Conservation (phyloP, 2,113 vertebrate species). For the Scolopax mira region DNA sequence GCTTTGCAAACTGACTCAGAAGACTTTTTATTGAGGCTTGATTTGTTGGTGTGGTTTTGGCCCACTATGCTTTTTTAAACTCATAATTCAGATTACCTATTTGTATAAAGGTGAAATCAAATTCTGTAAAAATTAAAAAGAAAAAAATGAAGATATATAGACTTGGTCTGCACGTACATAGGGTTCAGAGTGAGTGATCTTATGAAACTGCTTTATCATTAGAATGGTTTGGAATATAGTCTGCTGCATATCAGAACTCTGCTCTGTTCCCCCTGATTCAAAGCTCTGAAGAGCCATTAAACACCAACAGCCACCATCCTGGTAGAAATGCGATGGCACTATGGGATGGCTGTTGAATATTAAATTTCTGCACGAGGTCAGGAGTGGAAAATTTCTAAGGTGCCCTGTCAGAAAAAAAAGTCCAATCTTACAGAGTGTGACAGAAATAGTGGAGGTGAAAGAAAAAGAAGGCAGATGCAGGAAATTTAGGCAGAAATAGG, state of each 20-base stretch:
- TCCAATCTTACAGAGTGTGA: not conserved
- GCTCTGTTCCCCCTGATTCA: not conserved
- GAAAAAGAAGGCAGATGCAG: not conserved
- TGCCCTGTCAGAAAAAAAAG: not conserved
- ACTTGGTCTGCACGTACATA: not conserved
- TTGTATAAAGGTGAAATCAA: not conserved
- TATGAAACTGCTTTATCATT: not conserved
- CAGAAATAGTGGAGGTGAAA: not conserved
- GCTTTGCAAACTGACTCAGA: not conserved
- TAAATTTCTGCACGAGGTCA: not conserved
- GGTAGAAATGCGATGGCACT: not conserved
- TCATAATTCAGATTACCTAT: not conserved
- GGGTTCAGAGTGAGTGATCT: not conserved
- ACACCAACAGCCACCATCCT: not conserved
- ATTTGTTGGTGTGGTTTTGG: not conserved
- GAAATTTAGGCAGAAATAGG: not conserved
- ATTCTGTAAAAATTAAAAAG: not conserved
- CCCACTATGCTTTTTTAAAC: not conserved
- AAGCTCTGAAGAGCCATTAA: not conserved
- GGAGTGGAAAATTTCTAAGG: not conserved
- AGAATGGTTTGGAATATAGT: not conserved
- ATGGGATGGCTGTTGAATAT: not conserved
- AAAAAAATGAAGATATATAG: not conserved
- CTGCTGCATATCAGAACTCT: not conserved
- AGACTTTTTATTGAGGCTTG: not conserved